Evolutionary conservation across 2,888 invertebrate genomes (phyloP).

Genomic region (Rugalucina vietnamica): DNA sequence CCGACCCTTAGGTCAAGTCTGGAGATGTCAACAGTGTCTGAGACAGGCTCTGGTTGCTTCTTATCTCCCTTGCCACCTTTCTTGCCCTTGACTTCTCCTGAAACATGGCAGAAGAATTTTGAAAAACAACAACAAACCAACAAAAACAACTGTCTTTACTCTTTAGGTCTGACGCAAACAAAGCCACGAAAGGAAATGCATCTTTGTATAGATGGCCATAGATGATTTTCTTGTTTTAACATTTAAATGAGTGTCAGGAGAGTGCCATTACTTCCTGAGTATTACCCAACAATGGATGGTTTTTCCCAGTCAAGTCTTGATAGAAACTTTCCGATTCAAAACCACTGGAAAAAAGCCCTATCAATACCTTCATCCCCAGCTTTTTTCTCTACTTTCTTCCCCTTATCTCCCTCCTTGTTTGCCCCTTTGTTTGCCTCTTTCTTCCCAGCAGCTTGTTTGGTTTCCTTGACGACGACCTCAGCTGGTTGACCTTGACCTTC

Average conservation of each 20-base stretch:
- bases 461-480: neutral
- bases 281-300: too few relatives aligned
- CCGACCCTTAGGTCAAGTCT: conserved; percentile 83
- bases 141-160: too few relatives aligned
- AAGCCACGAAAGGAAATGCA: too few relatives aligned
- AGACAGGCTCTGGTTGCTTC: conserved; percentile 41
- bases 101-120: neutral
- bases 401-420: conserved; percentile 26
- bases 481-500: neutral
- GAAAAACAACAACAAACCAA: neutral
- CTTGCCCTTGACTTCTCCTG: conserved; percentile 47
- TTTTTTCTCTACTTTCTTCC: conserved; percentile 21
- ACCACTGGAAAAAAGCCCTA: too few relatives aligned
- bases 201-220: too few relatives aligned
- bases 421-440: conserved; percentile 24
- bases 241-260: too few relatives aligned
- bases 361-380: too few relatives aligned
- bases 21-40: conserved; percentile 80
- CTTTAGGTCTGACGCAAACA: too few relatives aligned
- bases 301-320: too few relatives aligned
- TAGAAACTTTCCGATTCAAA: too few relatives aligned
- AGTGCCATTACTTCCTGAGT: too few relatives aligned
- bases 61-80: conserved; percentile 39
- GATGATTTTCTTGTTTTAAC: too few relatives aligned
- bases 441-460: conserved; percentile 13